phyloP scores from a whole-genome alignment of 1,140 invertebrate species.

The Oncopodura yosiiana region DNA sequence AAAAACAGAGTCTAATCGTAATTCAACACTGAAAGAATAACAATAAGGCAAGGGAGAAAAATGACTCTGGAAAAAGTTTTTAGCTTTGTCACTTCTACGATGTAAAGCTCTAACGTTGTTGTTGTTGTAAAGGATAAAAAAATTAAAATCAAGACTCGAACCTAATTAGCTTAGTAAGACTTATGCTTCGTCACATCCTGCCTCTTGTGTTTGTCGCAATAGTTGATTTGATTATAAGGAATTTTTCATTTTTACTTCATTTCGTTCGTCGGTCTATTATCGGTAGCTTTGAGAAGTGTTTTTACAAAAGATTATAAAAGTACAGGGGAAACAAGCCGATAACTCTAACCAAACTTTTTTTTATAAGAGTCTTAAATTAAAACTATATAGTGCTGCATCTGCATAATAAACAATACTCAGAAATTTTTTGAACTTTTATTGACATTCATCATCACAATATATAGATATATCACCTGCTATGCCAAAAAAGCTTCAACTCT shows the following conservation, averaged over 20 bases:
- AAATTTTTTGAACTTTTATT: slow-evolving; percentile 15
- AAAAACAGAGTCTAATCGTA: not conserved
- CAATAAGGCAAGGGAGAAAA: slow-evolving; percentile 1
- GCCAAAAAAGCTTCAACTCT: too few relatives aligned
- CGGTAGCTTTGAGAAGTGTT: not conserved
- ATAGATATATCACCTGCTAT: too few relatives aligned
- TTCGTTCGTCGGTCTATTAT: not conserved
- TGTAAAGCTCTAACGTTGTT: slow-evolving; percentile 3
- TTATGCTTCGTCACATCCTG: slow-evolving; percentile 16
- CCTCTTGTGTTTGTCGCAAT: not conserved
- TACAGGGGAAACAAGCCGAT: not conserved
- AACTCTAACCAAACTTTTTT: too few relatives aligned
- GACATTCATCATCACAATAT: slow-evolving; percentile 7
- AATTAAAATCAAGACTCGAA: too few relatives aligned
- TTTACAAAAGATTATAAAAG: slow-evolving; percentile 2
- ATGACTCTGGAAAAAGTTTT: not conserved
- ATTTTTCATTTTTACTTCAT: not conserved
- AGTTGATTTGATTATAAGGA: not conserved
- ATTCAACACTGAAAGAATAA: not conserved
- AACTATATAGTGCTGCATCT: not conserved
- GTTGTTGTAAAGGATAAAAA: too few relatives aligned
- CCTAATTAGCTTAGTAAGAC: slow-evolving; percentile 11
- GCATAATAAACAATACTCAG: not conserved
- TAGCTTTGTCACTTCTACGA: not conserved
- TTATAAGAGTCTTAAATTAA: not conserved